Conservation (phyloP, 35 echinoderm and acorn worm species). For the Heliocidaris erythrogramma region DNA sequence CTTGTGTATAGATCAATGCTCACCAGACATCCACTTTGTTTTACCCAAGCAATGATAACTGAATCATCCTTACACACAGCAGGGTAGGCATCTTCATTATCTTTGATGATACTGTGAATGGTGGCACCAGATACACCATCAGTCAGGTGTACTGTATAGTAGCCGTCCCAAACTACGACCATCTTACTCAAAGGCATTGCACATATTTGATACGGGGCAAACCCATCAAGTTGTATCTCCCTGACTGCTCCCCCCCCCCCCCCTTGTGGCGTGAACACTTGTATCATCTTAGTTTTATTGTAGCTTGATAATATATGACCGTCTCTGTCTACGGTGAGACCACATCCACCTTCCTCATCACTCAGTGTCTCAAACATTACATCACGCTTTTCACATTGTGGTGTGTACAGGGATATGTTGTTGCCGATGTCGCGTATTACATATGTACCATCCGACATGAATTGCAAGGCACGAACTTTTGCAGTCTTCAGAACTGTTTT, state of each 20-base stretch:
- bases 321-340: background rate
- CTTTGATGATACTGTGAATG: background rate
- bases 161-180: background rate
- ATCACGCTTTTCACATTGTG: background rate
- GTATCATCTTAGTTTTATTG: background rate
- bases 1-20: background rate
- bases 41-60: background rate
- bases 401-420: conserved; percentile 25
- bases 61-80: background rate
- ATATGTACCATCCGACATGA: background rate
- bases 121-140: background rate
- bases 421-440: background rate
- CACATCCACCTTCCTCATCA: background rate
- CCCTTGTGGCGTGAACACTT: background rate
- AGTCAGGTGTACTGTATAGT: background rate
- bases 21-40: background rate
- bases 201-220: background rate
- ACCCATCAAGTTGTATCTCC: background rate
- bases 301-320: background rate
- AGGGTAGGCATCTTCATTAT: background rate
- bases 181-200: background rate
- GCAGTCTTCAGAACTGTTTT: background rate
- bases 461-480: background rate
- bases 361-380: background rate
- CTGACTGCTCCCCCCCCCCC: background rate